Base-by-base conservation (phyloP, 2,888 invertebrate genomes). In the Listrodromus nycthemerus region DNA sequence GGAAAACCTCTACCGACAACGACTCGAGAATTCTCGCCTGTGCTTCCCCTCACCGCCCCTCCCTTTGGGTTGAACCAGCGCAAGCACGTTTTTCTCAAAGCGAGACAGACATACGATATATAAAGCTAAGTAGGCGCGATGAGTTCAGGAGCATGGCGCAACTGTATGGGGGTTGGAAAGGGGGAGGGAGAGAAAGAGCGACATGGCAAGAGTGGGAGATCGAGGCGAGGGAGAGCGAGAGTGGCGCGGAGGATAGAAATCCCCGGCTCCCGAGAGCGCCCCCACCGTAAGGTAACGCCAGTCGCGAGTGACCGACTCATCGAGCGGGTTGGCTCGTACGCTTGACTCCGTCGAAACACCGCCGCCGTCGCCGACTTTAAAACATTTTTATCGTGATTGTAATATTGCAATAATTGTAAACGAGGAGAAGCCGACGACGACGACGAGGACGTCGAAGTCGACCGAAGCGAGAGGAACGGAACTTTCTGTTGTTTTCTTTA, bases 221-320 rank as follows among this genome's bases (percentile, higher is more conserved):
- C 55, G 55, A 55, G 13, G 55, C 66, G 80, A 75, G 74, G 66
- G 83, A 33, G 55, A 55, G 69, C 45, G 79, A 41, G 77, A 63
- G 79, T 33, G 58, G 67, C 70, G 52, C 66, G 50, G 77, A 78
- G 79, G 58, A 45, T 58, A 63, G 77, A 73, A 80, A 65, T 80
- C 82, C 85, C 85, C 79, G 85, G 87, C 87, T 82, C 61, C 55
- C 77, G 80, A 80, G 70, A 71, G 69, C 50, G 69, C 50, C 65
- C 79, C 89, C 88, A 86, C 82, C 82, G 87, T n/a, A 82, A 87
- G 87, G 89, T 87, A 88, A 84, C 87, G 89, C 86, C 89, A 92
- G 91, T 91, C 89, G 90, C 90, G 91, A 90, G 90, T 91, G 86
- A 87, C 87, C 91, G 90, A 90, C 92, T 89, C 90, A 87, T 86